Conservation (phyloP, 2,113 vertebrate genomes). For the Onychostoma macrolepis region DNA sequence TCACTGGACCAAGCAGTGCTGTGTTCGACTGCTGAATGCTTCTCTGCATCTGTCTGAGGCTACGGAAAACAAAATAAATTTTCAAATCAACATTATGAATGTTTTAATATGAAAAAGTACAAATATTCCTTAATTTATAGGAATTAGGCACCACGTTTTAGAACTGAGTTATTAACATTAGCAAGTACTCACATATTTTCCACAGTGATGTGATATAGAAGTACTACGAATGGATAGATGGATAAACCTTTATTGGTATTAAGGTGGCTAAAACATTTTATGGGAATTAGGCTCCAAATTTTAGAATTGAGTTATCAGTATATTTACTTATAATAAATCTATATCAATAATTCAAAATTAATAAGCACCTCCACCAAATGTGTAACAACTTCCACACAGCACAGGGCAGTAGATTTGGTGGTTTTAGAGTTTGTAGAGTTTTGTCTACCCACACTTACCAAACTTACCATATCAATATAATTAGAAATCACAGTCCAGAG, state of each 20-base stretch:
- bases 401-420: neutral
- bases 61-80: conserved; percentile 43
- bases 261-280: no score
- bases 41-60: conserved; percentile 91
- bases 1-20: conserved; percentile 86
- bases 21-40: conserved; percentile 84
- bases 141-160: neutral
- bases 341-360: neutral
- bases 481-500: neutral
- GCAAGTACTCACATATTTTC: no score
- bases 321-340: neutral
- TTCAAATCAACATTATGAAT: neutral
- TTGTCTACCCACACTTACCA: neutral
- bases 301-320: neutral
- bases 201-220: no score
- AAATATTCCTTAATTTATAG: neutral
- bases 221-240: no score
- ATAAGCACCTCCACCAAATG: neutral
- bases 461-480: neutral
- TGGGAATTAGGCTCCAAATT: no score
- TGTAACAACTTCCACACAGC: neutral
- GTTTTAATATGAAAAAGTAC: neutral
- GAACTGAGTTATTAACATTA: neutral
- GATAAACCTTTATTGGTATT: no score
- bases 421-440: neutral